These are phyloP conservation scores for Sclerurus mexicanus DNA, from an alignment of 2,113 vertebrate genomes.

Conservation along the genomic window DNA sequence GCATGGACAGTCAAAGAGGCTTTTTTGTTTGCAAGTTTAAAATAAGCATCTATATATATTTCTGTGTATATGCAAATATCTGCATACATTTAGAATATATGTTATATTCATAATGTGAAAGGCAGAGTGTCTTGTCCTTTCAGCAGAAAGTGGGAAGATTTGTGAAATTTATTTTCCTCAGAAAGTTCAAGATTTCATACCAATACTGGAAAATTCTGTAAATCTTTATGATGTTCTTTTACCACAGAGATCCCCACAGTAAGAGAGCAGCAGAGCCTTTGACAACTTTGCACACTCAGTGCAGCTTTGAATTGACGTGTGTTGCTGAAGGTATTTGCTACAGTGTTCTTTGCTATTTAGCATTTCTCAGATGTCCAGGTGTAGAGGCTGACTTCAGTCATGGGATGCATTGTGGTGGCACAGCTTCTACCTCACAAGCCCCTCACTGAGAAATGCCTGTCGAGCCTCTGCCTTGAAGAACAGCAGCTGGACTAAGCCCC, in stretches of 20 bases:
- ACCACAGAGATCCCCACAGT: background rate
- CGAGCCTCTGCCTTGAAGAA: rapidly evolving
- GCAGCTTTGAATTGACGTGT: background rate
- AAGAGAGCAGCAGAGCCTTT: background rate
- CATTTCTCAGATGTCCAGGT: background rate
- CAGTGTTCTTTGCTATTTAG: background rate
- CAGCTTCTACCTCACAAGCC: background rate
- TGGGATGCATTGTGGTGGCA: background rate
- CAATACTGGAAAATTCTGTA: background rate
- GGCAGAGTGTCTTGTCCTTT: background rate
- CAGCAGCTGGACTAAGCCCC: background rate
- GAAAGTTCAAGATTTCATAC: background rate
- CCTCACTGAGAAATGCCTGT: background rate
- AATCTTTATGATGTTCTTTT: background rate
- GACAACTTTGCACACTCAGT: background rate
- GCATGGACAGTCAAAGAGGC: background rate
- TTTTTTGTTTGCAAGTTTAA: background rate
- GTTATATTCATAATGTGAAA: background rate
- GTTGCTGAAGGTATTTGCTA: background rate
- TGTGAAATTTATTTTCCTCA: background rate
- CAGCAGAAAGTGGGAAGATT: background rate
- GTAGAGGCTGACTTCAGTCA: background rate
- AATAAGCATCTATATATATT: background rate
- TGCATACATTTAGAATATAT: background rate
- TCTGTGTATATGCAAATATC: background rate